Percentiles rank a stretch among this genome's conserved stretches.
phyloP scores from a whole-genome alignment of 35 echinoderm and acorn worm genomes.

The Heliocidaris erythrogramma region DNA sequence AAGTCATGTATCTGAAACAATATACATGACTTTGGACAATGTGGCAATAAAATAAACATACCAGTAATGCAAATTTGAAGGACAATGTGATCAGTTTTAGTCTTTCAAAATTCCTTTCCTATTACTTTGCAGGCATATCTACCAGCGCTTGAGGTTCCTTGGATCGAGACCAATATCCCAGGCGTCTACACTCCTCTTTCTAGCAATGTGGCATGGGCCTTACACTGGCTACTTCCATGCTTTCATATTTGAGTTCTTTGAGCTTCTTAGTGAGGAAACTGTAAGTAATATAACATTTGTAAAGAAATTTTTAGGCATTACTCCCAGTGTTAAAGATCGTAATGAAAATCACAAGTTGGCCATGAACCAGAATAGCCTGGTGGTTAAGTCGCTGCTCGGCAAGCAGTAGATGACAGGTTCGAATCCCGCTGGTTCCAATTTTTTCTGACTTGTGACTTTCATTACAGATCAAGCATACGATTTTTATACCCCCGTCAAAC shows the following conservation, averaged over 20 bases:
- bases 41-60: background rate
- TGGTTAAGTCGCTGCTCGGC: no score
- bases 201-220: conserved; percentile 92
- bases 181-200: conserved; percentile 64
- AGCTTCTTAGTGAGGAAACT: conserved; percentile 58
- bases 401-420: no score
- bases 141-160: conserved; percentile 81
- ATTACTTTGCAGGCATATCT: conserved; percentile 70
- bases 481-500: no score
- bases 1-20: no score
- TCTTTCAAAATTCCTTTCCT: background rate
- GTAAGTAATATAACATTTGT: conserved; percentile 43
- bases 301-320: no score
- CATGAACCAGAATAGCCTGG: no score
- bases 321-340: no score
- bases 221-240: conserved; percentile 77
- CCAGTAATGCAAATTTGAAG: background rate
- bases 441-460: no score
- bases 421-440: no score
- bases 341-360: no score
- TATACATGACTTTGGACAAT: background rate
- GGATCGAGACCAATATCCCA: conserved; percentile 74
- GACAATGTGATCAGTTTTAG: background rate
- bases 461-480: no score
- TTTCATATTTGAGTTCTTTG: conserved; percentile 78